A percentile compares a stretch with the other conserved stretches of the same genome.
These are phyloP conservation scores for Ichneumon xanthorius DNA, from an alignment of 2,888 invertebrate species.

Conservation along the genomic window DNA sequence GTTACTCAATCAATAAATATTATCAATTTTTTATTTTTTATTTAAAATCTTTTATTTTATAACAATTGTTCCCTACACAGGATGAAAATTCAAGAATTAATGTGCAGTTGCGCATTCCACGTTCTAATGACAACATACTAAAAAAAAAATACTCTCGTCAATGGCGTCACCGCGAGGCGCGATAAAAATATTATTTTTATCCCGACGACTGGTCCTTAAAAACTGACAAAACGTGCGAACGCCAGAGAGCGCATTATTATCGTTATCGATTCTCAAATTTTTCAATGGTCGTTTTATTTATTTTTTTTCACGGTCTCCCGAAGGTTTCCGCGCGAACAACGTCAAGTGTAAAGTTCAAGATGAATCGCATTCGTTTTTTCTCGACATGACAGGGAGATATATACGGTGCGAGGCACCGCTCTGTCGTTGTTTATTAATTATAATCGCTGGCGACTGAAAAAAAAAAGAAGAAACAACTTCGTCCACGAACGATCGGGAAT, in stretches of 20 bases:
- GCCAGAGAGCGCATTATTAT: neutral
- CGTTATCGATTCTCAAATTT: neutral
- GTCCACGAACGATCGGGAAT: neutral
- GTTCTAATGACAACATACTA: neutral
- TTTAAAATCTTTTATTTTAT: neutral
- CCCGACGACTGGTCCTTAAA: neutral
- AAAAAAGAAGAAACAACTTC: neutral
- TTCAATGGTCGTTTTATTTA: neutral
- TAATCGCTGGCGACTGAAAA: constrained; percentile 17
- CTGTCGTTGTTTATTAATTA: constrained; percentile 55
- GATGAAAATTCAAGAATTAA: neutral
- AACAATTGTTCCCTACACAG: neutral
- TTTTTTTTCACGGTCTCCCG: neutral
- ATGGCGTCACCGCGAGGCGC: neutral
- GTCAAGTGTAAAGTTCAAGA: constrained; percentile 57
- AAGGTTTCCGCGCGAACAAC: neutral
- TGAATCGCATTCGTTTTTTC: constrained; percentile 26
- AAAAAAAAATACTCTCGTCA: neutral
- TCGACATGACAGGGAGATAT: constrained; percentile 29
- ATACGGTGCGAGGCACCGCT: neutral
- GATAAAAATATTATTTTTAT: neutral
- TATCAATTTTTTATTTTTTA: neutral
- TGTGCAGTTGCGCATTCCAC: neutral
- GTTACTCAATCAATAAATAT: neutral
- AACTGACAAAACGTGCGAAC: neutral